Evolutionary conservation across 2,113 vertebrate genomes (phyloP), one percentile per base, ranked within the genome.

Genomic region (Heloderma charlesbogerti): DNA sequence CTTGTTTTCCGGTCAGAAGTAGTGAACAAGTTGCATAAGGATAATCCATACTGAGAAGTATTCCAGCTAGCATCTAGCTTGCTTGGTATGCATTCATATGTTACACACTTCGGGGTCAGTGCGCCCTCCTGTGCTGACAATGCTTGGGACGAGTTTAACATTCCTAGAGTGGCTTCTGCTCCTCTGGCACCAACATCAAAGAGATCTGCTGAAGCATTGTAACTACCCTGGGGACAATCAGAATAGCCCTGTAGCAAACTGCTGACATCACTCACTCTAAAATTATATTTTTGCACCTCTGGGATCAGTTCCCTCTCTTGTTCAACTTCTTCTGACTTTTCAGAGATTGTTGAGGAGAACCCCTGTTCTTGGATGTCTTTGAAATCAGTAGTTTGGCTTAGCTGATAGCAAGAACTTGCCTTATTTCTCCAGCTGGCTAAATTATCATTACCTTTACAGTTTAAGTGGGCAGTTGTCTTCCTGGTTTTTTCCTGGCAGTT

Each of bases 201-300:
- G 74, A 98, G 97, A 93, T 98, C 98, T 88, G 96, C 96, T 91
- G 98, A 98, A 94, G 95, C 97, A 94, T 98, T 93, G 72, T 97
- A 98, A 82, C 92, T 96, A 77, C 91, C 80, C 93, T 96, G 92
- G 43, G 34, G 81, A 92, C 40, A 84, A 91, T 13, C 8, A 18
- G 86, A 87, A 82, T 0, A 87, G 57, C 71, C 96, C 63, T 93
- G 88, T 81, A 90, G 91, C 48, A 88, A 9, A n/a, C 90, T 91
- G 63, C 67, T 90, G 91, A 57, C 37, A 3, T 6, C 85, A 63
- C 12, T 45, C 22, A 25, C 80, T 92, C 4, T 88, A 81, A 72
- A 89, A 78, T 54, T 5, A 10, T 89, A 94, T 92, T 85, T 93
- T 93, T 94, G 90, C 43, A 92, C 69, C n/a, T 94, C 83, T 81